Evolutionary conservation across 2,888 invertebrate species (phyloP).

Genomic region (Clostera curtula): DNA sequence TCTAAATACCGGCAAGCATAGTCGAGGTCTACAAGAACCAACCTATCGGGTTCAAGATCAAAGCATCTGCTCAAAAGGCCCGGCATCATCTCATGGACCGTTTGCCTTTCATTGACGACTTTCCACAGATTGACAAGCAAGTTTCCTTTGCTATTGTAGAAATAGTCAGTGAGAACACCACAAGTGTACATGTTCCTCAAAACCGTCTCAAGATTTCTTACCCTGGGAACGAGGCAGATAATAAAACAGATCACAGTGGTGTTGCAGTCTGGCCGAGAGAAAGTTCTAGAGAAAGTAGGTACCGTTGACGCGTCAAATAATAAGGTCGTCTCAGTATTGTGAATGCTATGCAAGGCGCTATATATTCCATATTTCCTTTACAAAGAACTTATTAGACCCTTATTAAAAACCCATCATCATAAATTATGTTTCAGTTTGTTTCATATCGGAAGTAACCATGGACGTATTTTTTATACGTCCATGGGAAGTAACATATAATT

Average conservation of each 20-base stretch:
- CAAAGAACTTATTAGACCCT: too few species aligned
- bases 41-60: conserved; percentile 15
- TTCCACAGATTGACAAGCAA: conserved; percentile 43
- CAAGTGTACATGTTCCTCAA: conserved; percentile 43
- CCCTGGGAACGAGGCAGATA: conserved; percentile 38
- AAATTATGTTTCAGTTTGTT: too few species aligned
- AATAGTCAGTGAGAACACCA: conserved; percentile 37
- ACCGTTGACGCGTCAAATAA: not conserved
- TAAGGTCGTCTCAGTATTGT: too few species aligned
- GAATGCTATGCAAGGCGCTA: too few species aligned
- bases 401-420: too few species aligned
- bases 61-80: conserved; percentile 13
- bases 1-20: conserved; percentile 1
- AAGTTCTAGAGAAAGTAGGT: not conserved
- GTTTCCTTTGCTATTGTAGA: conserved; percentile 38
- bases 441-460: too few species aligned
- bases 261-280: not conserved
- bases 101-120: conserved; percentile 12
- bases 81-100: conserved; percentile 22
- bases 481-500: too few species aligned
- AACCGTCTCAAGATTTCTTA: conserved; percentile 42
- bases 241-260: not conserved
- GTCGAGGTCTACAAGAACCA: conserved; percentile 9
- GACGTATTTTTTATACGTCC: too few species aligned
- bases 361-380: too few species aligned